Evolutionary conservation across 1,140 invertebrate genomes (phyloP).

Genomic region (Brachionus koreanus): DNA sequence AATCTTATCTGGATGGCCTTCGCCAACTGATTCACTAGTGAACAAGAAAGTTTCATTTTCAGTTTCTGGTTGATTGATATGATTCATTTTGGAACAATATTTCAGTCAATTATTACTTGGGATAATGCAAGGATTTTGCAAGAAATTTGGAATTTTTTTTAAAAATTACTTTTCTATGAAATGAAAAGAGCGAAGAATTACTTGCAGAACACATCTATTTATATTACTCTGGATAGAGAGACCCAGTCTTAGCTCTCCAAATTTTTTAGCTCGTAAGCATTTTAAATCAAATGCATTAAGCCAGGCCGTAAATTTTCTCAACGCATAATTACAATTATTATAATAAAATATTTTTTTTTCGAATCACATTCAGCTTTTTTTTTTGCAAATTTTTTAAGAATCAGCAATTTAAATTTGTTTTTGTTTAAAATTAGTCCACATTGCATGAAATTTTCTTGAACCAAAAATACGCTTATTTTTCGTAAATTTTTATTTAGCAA

Average conservation of each 20-base stretch:
- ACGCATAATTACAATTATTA: background rate
- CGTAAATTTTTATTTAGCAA: background rate
- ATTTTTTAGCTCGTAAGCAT: background rate
- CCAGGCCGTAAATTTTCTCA: background rate
- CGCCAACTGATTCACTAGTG: slow-evolving; percentile 96
- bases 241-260: background rate
- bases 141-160: background rate
- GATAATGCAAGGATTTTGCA: slow-evolving; percentile 17
- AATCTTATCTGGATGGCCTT: slow-evolving; percentile 98
- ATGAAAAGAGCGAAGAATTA: slow-evolving; percentile 41
- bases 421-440: background rate
- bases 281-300: background rate
- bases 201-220: background rate
- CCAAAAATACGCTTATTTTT: background rate
- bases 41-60: slow-evolving; percentile 71
- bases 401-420: background rate
- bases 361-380: background rate
- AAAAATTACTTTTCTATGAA: slow-evolving; percentile 30
- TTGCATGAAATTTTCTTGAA: background rate
- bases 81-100: slow-evolving; percentile 5
- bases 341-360: background rate
- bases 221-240: background rate
- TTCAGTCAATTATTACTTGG: slow-evolving; percentile 18
- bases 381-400: background rate
- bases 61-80: slow-evolving; percentile 8